phyloP scores from a whole-genome alignment of 2,113 vertebrate species.

The Aegotheles bennettii region DNA sequence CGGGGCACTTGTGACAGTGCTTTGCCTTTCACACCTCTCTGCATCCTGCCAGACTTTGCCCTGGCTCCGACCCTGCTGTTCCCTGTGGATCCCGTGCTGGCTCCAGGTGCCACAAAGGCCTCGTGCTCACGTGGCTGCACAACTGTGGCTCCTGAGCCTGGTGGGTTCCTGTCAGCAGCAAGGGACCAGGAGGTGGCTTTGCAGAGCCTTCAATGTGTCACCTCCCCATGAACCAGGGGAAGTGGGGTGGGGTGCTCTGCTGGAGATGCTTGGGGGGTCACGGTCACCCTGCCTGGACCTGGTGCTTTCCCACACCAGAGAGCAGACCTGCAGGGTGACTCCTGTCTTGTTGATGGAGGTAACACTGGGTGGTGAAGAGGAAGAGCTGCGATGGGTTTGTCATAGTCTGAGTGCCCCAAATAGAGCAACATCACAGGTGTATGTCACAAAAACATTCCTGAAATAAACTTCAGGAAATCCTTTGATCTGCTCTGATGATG shows the following conservation, averaged over 20 bases:
- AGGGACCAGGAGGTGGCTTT: not conserved
- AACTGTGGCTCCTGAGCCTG: not conserved
- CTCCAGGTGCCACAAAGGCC: not conserved
- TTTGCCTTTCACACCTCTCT: not conserved
- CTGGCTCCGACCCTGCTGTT: not conserved
- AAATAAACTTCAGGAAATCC: not conserved
- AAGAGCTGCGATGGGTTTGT: not conserved
- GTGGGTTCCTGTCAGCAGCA: not conserved
- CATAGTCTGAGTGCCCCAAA: not conserved
- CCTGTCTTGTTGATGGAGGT: not conserved
- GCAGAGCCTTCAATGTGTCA: not conserved
- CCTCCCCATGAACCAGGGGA: rapidly evolving
- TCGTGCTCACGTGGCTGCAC: rapidly evolving
- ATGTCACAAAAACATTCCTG: not conserved
- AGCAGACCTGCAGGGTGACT: not conserved
- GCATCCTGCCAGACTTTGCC: constrained; percentile 42
- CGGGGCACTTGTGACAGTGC: not conserved
- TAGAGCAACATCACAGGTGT: not conserved
- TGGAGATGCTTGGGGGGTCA: not conserved
- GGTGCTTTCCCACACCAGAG: not conserved
- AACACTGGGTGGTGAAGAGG: not conserved
- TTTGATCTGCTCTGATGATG: not conserved
- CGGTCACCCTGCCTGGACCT: not conserved
- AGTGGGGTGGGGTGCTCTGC: not conserved
- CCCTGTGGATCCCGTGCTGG: not conserved